Percentiles rank a stretch among this genome's conserved stretches.
Conservation (phyloP, 2,113 vertebrate species). For the Aegypius monachus region DNA sequence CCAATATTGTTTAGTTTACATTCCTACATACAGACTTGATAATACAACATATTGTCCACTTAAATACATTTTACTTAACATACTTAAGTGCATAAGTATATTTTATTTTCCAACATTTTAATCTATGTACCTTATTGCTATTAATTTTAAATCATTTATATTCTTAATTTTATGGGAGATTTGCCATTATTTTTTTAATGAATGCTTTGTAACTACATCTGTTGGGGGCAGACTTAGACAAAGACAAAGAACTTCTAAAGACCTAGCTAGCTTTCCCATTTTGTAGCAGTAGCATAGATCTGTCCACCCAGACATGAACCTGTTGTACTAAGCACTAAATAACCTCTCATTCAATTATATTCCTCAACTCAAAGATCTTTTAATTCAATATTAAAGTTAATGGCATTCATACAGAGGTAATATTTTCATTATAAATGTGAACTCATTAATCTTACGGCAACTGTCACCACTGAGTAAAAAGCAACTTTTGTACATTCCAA, state of each 20-base stretch:
- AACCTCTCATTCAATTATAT: not conserved
- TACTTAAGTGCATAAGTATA: not conserved
- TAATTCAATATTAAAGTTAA: not conserved
- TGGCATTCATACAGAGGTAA: not conserved
- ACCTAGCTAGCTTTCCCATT: not conserved
- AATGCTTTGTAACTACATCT: not conserved
- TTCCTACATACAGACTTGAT: not conserved
- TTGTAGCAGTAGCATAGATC: not conserved
- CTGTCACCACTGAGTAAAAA: not conserved
- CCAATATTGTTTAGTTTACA: not conserved
- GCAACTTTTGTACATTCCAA: not conserved
- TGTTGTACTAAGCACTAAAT: not conserved
- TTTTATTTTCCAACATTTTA: not conserved
- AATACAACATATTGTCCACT: not conserved
- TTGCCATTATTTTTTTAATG: not conserved
- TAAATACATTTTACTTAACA: not conserved
- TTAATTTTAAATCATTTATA: not conserved
- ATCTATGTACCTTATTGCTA: not conserved
- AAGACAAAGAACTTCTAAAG: not conserved
- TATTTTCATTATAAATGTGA: not conserved
- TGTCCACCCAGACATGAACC: not conserved
- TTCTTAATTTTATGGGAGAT: not conserved
- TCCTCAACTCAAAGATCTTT: not conserved
- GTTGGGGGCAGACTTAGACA: not conserved
- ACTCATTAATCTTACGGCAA: not conserved